Evolutionary conservation across 2,113 vertebrate genomes (phyloP).

Genomic region (Rallus limicola): DNA sequence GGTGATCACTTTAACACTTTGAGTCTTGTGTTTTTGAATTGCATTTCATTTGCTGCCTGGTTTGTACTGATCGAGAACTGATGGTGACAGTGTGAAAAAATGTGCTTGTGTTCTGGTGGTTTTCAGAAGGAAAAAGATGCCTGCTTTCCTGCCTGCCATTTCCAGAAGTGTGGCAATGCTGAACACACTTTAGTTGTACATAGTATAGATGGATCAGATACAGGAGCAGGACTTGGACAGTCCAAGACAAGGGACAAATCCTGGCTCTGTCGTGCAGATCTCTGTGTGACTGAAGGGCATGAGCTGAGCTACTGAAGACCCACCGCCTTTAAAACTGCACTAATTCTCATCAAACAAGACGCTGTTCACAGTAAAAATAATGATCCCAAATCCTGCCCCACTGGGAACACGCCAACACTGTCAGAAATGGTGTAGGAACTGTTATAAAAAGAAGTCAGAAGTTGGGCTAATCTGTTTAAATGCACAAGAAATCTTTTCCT

Average conservation of each 20-base stretch:
- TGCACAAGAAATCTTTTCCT: neutral
- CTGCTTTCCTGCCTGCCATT: neutral
- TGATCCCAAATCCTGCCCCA: rapidly evolving
- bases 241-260: neutral
- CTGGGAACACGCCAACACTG: neutral
- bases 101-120: neutral
- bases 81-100: neutral
- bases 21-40: neutral
- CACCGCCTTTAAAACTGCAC: neutral
- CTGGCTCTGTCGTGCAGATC: neutral
- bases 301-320: neutral
- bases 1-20: neutral
- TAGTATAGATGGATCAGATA: neutral
- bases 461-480: neutral
- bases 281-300: neutral
- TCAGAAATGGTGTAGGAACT: neutral
- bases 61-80: neutral
- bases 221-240: neutral
- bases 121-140: neutral
- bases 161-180: neutral
- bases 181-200: neutral
- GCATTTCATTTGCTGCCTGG: neutral
- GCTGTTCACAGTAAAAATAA: neutral
- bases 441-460: neutral
- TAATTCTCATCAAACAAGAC: neutral